These are phyloP conservation scores for Garra rufa DNA, from an alignment of 2,113 vertebrate species.

Conservation along the genomic window DNA sequence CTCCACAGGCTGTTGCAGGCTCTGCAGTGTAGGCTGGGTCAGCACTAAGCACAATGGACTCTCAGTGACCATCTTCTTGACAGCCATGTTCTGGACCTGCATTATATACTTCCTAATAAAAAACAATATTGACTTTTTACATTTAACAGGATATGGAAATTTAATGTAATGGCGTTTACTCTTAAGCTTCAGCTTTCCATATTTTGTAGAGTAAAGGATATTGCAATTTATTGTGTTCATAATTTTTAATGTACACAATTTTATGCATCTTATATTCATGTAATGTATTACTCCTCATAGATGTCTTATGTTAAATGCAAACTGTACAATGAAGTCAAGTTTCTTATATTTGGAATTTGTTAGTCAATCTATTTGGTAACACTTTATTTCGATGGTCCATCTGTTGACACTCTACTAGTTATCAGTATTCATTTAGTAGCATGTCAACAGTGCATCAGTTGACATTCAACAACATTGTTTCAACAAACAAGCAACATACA, in stretches of 20 bases:
- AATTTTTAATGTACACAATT: background rate
- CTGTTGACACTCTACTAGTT: too few relatives aligned
- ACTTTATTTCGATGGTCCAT: too few relatives aligned
- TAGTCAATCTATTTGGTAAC: background rate
- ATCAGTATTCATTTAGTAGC: too few relatives aligned
- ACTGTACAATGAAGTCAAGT: background rate
- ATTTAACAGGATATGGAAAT: background rate
- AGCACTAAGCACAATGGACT: background rate
- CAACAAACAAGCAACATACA: too few relatives aligned
- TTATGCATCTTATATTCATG: background rate
- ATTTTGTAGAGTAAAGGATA: background rate
- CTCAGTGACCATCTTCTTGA: slow-evolving; percentile 18
- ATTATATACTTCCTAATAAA: slow-evolving; percentile 32
- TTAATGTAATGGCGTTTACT: background rate
- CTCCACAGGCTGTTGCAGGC: slow-evolving; percentile 33
- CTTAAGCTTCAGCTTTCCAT: background rate
- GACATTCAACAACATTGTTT: too few relatives aligned
- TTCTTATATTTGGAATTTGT: background rate
- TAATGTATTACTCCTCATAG: background rate
- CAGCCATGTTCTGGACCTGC: slow-evolving; percentile 30
- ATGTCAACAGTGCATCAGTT: too few relatives aligned
- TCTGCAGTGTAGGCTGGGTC: slow-evolving; percentile 4
- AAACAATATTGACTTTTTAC: slow-evolving; percentile 24
- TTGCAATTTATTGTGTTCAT: background rate
- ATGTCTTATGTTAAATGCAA: background rate